These are phyloP conservation scores for Odontothrips loti DNA, from an alignment of 2,888 invertebrate genomes.

Conservation along the genomic window DNA sequence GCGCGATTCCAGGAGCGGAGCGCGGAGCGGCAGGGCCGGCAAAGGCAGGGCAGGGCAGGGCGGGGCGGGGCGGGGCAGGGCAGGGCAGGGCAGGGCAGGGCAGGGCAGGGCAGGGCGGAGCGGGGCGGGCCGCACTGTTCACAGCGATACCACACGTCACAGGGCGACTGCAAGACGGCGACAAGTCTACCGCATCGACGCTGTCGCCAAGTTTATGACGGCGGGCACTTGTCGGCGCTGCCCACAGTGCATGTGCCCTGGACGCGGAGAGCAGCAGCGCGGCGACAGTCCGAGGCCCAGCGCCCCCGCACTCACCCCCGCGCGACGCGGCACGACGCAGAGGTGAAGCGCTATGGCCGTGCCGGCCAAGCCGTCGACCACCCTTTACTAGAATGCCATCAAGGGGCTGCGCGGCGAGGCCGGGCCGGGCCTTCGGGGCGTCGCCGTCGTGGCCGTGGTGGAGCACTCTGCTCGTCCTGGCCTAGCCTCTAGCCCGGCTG, in stretches of 20 bases:
- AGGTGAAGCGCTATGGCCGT: background rate
- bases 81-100: too few relatives aligned
- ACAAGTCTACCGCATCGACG: background rate
- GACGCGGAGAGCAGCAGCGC: background rate
- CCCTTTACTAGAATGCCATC: slow-evolving; percentile 12
- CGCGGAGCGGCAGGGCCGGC: background rate
- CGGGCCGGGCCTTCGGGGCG: background rate
- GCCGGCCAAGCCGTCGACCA: background rate
- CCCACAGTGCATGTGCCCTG: too few relatives aligned
- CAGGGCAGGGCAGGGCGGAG: too few relatives aligned
- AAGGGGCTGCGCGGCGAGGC: background rate
- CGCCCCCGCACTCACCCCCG: background rate
- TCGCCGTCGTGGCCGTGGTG: background rate
- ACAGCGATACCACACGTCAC: too few relatives aligned
- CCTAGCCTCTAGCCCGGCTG: background rate
- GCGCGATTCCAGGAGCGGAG: slow-evolving; percentile 11
- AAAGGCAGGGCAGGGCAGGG: too few relatives aligned
- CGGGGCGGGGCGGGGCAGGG: too few relatives aligned
- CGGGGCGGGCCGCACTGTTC: too few relatives aligned
- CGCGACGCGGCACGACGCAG: background rate
- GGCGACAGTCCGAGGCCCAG: background rate
- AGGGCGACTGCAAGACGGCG: too few relatives aligned
- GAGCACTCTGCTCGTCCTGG: background rate
- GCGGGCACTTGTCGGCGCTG: background rate
- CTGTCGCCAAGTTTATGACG: background rate